Evolutionary conservation across 2,113 vertebrate species (phyloP).

Genomic region (Myotis yumanensis): DNA sequence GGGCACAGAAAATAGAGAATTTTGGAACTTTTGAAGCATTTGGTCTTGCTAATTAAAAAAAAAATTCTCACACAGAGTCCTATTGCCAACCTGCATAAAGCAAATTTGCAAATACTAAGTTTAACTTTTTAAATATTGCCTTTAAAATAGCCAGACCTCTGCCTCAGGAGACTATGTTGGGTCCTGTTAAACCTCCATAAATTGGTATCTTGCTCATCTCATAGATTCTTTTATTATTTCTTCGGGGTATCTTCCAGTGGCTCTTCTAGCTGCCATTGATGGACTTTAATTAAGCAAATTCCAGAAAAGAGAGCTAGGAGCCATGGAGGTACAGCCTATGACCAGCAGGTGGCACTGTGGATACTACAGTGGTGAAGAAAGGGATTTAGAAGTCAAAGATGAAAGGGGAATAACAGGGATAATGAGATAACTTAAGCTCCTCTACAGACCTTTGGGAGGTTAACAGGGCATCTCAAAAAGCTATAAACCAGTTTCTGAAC

Average conservation of each 20-base stretch:
- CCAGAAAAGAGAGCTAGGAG: slow-evolving; percentile 39
- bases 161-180: neutral
- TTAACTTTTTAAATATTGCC: neutral
- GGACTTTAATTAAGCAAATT: slow-evolving; percentile 54
- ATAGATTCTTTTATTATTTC: neutral
- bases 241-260: neutral
- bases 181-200: neutral
- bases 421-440: neutral
- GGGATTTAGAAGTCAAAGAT: neutral
- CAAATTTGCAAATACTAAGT: neutral
- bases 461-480: slow-evolving; percentile 34
- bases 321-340: slow-evolving; percentile 33
- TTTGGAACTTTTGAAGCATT: neutral
- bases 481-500: neutral
- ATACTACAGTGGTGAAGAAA: slow-evolving; percentile 75
- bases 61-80: neutral
- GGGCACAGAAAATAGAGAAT: neutral
- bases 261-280: slow-evolving; percentile 13
- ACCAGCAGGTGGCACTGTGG: slow-evolving; percentile 86
- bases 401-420: neutral
- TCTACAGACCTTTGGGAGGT: neutral
- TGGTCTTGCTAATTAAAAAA: slow-evolving; percentile 6
- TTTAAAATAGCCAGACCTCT: slow-evolving; percentile 47
- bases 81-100: neutral
- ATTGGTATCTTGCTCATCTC: neutral